Conservation (phyloP, 2,797 vertebrate species). For the Hemitrygon akajei region DNA sequence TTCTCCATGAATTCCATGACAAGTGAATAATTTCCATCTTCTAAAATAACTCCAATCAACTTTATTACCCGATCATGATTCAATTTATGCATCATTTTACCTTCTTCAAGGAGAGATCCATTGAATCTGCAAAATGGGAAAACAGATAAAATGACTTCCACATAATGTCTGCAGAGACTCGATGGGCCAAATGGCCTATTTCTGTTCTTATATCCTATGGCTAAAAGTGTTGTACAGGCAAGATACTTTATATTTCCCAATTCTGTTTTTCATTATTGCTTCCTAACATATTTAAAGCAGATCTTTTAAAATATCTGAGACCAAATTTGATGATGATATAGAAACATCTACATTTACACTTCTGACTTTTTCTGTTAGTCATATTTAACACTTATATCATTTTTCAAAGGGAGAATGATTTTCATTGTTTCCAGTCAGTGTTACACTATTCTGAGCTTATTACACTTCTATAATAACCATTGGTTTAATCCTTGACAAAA, state of each 20-base stretch:
- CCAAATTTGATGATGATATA: background rate
- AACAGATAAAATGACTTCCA: background rate
- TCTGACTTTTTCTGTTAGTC: too few relatives aligned
- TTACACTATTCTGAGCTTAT: background rate
- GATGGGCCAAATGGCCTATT: too few relatives aligned
- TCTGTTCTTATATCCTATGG: too few relatives aligned
- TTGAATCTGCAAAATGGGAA: conserved; percentile 24
- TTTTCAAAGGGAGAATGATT: background rate
- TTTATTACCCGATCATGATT: conserved; percentile 79
- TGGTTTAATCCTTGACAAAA: too few relatives aligned
- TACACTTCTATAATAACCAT: background rate
- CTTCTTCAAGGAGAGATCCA: conserved; percentile 75
- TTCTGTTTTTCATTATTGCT: background rate
- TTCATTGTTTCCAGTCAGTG: background rate
- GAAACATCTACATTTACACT: background rate
- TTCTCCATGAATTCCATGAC: conserved; percentile 85
- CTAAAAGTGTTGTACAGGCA: background rate
- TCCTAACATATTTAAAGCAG: background rate
- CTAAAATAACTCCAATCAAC: conserved; percentile 80
- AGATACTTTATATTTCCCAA: background rate
- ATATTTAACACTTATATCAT: background rate
- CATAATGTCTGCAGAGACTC: too few relatives aligned
- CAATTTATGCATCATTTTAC: conserved; percentile 76
- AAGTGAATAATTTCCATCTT: conserved; percentile 79
- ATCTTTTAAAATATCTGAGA: background rate